Evolutionary conservation across 2,888 invertebrate species (phyloP), one percentile per base, ranked within the genome.

Genomic region (Pandemis cinnamomeana): DNA sequence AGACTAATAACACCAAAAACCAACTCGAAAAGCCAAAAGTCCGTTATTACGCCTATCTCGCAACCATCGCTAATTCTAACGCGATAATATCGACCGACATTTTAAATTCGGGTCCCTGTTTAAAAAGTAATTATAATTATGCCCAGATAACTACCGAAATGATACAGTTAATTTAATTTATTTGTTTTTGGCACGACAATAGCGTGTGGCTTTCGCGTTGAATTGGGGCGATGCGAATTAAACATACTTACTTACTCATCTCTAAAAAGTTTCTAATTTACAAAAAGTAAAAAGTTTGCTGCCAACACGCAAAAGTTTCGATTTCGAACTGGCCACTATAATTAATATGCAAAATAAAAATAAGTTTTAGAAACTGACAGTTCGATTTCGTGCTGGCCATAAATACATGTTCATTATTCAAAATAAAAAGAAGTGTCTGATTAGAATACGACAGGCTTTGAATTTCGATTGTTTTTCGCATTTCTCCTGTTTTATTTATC

Each of bases 91-190:
- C 71, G 63, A 27, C n/a, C 44, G 58, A 64, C 67, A 55, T 66
- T 71, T 66, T 46, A 27, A 68, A 67, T 67, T 73, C 64, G 69
- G 73, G 73, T 64, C 58, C 46, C 60, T 63, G 72, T 69, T 73
- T 73, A 73, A 73, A 73, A 69, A 44, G 58, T 73, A 63, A 70
- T 73, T 73, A 70, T 73, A 73, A 70, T 73, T 64, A 70, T 70
- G 73, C 51, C 42, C 48, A 27, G 67, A 15, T 63, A 63, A 63
- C 44, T 11, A 36, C 64, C 6, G 42, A 73, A 72, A 70, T 73
- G 69, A 73, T 73, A 58, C 69, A 48, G 64, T 73, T 73, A 73
- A 73, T 70, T 73, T 70, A 73, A 73, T 73, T 73, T 73, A 73
- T 73, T 70, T 73, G 73, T 73, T 60, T 70, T 73, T 60, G 58